Evolutionary conservation across 2,797 vertebrate species (phyloP).

Genomic region (Eurystomus glaucurus): DNA sequence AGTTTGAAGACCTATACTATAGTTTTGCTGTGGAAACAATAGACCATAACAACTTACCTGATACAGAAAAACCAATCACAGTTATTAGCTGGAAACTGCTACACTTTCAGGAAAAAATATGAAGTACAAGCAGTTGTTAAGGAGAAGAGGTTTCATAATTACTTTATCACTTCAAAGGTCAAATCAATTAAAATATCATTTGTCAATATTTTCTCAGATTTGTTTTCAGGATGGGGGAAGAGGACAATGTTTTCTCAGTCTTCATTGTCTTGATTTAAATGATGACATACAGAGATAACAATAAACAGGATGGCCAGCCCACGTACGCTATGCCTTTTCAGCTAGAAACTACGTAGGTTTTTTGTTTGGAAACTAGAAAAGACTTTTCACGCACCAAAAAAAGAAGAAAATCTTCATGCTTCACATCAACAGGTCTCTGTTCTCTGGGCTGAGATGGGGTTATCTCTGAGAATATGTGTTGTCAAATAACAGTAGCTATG

Average conservation of each 20-base stretch:
- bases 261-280: constrained; percentile 67
- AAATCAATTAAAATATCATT: constrained; percentile 81
- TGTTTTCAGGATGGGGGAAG: constrained; percentile 60
- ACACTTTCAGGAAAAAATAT: constrained; percentile 70
- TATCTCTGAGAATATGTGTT: background rate
- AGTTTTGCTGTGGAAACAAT: constrained; percentile 80
- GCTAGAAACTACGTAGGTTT: background rate
- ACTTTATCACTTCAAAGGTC: constrained; percentile 78
- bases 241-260: constrained; percentile 52
- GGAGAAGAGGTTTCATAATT: constrained; percentile 79
- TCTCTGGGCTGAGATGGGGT: background rate
- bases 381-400: no score
- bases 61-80: constrained; percentile 83
- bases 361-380: constrained; percentile 15
- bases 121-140: constrained; percentile 77
- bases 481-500: constrained; percentile 2
- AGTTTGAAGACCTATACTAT: constrained; percentile 78
- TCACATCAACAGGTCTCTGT: background rate
- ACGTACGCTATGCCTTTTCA: background rate
- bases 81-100: constrained; percentile 71
- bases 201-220: constrained; percentile 72
- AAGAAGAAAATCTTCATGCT: background rate
- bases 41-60: constrained; percentile 78
- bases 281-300: constrained; percentile 35
- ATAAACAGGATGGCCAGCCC: background rate